Conservation (phyloP, 2,113 vertebrate genomes). For the Todiramphus chloris region DNA sequence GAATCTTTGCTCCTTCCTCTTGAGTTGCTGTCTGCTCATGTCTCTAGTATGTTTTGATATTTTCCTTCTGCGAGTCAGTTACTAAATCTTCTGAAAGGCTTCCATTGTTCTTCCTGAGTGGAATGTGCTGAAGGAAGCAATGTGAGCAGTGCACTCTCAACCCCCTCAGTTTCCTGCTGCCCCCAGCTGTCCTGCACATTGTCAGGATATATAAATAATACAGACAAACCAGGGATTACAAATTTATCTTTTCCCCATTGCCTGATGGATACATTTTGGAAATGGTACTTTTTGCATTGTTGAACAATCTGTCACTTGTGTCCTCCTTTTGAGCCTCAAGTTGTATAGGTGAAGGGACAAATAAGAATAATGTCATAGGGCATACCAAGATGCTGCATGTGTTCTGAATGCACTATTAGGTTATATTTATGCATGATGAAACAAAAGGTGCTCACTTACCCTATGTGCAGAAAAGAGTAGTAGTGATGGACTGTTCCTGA, state of each 20-base stretch:
- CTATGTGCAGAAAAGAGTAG: background rate
- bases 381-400: background rate
- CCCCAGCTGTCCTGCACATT: slow-evolving; percentile 2
- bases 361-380: background rate
- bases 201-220: background rate
- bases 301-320: slow-evolving; percentile 7
- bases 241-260: background rate
- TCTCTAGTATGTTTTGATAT: background rate
- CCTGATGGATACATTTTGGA: slow-evolving; percentile 27
- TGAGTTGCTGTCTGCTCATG: background rate
- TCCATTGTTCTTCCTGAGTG: slow-evolving; percentile 42
- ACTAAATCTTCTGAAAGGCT: slow-evolving; percentile 24
- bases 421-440: background rate
- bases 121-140: slow-evolving; percentile 66
- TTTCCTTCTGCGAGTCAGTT: slow-evolving; percentile 13
- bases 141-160: slow-evolving; percentile 68
- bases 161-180: slow-evolving; percentile 55
- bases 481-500: background rate
- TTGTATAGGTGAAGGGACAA: background rate
- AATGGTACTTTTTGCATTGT: slow-evolving; percentile 2
- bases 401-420: background rate
- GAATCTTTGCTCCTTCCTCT: background rate
- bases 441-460: background rate
- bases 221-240: slow-evolving; percentile 23
- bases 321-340: background rate